phyloP scores from a whole-genome alignment of 2,113 vertebrate genomes.

The Bagarius yarrelli region DNA sequence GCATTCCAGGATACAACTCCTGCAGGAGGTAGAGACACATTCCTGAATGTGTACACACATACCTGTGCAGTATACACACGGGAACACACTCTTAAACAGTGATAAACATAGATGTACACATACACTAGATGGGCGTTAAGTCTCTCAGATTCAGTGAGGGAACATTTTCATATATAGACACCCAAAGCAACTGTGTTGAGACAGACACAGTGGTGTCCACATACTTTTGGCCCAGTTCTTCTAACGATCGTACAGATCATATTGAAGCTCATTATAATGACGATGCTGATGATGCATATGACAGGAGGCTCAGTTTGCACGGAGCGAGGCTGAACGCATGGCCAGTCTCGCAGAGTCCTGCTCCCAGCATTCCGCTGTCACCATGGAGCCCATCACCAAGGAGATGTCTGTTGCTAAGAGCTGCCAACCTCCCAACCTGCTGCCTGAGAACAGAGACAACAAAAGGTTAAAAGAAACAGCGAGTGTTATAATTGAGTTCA shows the following conservation, averaged over 20 bases:
- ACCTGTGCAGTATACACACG: neutral
- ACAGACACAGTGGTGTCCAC: neutral
- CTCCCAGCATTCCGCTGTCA: constrained; percentile 71
- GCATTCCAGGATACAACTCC: constrained; percentile 85
- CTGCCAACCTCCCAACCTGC: constrained; percentile 38
- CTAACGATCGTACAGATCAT: neutral
- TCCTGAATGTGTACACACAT: neutral
- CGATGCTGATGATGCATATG: constrained; percentile 4
- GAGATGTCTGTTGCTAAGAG: constrained; percentile 67
- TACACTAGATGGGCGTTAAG: neutral
- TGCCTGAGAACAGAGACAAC: constrained; percentile 57
- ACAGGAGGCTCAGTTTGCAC: constrained; percentile 86
- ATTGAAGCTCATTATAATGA: neutral
- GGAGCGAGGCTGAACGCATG: constrained; percentile 76
- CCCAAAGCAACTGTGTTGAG: no score
- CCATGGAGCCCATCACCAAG: constrained; percentile 76
- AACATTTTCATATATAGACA: no score
- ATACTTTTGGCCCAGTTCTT: neutral
- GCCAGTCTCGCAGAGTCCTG: constrained; percentile 76
- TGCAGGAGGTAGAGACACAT: constrained; percentile 78
- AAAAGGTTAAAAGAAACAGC: constrained; percentile 66
- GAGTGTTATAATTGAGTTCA: neutral
- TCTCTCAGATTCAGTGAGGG: no score
- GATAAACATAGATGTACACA: constrained; percentile 4
- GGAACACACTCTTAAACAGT: neutral